A percentile compares a stretch with the other conserved stretches of the same genome.
Conservation (phyloP, 2,888 invertebrate species). For the Eutolmus rufibarbis region DNA sequence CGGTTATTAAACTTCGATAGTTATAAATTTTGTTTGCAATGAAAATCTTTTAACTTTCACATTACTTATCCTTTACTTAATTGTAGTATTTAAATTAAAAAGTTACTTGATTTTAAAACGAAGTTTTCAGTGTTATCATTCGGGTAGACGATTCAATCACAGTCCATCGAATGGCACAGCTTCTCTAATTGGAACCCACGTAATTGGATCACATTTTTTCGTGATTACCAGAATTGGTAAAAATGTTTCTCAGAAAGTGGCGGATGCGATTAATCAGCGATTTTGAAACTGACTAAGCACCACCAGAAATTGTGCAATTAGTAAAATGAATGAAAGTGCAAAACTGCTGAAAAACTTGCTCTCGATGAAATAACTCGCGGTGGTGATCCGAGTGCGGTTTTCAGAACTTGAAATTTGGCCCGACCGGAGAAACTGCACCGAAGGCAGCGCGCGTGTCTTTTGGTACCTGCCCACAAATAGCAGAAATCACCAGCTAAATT, state of each 20-base stretch:
- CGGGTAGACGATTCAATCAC: background rate
- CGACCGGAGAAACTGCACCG: background rate
- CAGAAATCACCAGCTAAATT: background rate
- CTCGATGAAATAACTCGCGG: background rate
- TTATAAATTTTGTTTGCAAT: no score
- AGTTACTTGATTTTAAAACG: no score
- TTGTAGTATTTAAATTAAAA: no score
- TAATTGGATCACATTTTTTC: background rate
- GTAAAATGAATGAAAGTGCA: background rate
- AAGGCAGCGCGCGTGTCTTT: background rate
- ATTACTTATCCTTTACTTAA: no score
- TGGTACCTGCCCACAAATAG: background rate
- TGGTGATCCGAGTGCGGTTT: background rate
- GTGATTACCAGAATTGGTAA: background rate
- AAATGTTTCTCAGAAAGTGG: background rate
- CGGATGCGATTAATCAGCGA: background rate
- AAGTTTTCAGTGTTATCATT: background rate
- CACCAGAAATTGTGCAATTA: background rate
- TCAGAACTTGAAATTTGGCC: background rate
- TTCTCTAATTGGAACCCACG: background rate
- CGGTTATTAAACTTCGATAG: no score
- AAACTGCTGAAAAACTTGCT: background rate
- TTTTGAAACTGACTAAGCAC: background rate
- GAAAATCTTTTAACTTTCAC: no score
- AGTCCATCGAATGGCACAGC: background rate